Conservation (phyloP, 2,888 invertebrate genomes). For the Catocala sponsa region DNA sequence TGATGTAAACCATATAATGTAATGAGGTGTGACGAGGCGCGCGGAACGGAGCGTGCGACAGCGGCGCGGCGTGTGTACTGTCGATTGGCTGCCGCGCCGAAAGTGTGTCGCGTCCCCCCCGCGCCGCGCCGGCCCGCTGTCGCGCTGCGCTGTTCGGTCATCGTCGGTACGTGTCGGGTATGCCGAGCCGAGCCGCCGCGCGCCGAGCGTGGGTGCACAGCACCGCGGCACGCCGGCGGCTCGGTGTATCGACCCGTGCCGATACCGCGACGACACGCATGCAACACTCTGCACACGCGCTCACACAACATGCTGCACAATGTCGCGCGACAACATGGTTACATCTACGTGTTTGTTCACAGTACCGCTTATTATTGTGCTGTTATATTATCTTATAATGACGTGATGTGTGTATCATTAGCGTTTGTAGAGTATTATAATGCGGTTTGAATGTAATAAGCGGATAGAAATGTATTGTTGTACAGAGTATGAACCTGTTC, state of each 20-base stretch:
- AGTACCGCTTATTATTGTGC: no score
- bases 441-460: no score
- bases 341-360: no score
- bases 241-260: conserved; percentile 39
- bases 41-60: no score
- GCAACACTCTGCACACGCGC: neutral
- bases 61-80: conserved; percentile 38
- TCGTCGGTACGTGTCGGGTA: conserved; percentile 31
- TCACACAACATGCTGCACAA: neutral
- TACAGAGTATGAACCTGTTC: no score
- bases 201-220: conserved; percentile 12
- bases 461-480: no score
- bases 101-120: conserved; percentile 51
- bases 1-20: conserved; percentile 7
- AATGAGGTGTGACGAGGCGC: neutral
- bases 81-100: conserved; percentile 51
- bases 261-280: conserved; percentile 12
- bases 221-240: no score
- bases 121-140: conserved; percentile 30
- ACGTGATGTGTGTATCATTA: no score
- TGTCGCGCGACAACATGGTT: neutral
- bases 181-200: conserved; percentile 12
- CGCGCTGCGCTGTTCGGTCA: conserved; percentile 34
- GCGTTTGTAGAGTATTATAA: no score
- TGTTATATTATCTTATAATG: no score